phyloP scores from a whole-genome alignment of 2,888 invertebrate genomes.

The Diplazon laetatorius region DNA sequence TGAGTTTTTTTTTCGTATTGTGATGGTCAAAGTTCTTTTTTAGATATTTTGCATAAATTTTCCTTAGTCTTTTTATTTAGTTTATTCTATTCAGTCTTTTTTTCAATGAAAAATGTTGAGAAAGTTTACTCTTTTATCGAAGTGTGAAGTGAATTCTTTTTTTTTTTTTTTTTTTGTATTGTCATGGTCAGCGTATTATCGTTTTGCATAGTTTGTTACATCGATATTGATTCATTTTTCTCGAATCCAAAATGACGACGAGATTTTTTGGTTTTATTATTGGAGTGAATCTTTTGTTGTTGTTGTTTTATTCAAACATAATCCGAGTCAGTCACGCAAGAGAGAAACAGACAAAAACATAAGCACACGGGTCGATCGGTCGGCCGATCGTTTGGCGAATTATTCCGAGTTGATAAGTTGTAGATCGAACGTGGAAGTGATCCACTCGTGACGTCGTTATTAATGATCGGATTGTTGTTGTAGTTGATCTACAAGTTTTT shows the following conservation, averaged over 20 bases:
- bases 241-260: slow-evolving; percentile 43
- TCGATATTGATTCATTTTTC: slow-evolving; percentile 9
- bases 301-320: slow-evolving; percentile 24
- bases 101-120: no score
- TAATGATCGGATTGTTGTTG: slow-evolving; percentile 60
- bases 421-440: slow-evolving; percentile 76
- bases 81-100: no score
- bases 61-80: no score
- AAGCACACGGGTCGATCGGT: slow-evolving; percentile 70
- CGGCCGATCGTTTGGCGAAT: slow-evolving; percentile 75
- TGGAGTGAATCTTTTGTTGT: no score
- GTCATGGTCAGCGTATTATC: slow-evolving; percentile 7
- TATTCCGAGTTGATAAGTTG: slow-evolving; percentile 70
- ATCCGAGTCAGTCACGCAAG: slow-evolving; percentile 47
- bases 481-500: slow-evolving; percentile 70
- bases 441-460: slow-evolving; percentile 74
- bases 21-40: slow-evolving; percentile 5
- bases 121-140: no score
- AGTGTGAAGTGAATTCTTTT: no score
- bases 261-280: slow-evolving; percentile 40
- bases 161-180: slow-evolving; percentile 29
- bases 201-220: slow-evolving; percentile 34
- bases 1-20: slow-evolving; percentile 24
- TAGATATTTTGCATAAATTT: no score
- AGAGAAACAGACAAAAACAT: slow-evolving; percentile 36